Base-by-base conservation (phyloP, 2,113 vertebrate species). In the Hypomesus transpacificus region DNA sequence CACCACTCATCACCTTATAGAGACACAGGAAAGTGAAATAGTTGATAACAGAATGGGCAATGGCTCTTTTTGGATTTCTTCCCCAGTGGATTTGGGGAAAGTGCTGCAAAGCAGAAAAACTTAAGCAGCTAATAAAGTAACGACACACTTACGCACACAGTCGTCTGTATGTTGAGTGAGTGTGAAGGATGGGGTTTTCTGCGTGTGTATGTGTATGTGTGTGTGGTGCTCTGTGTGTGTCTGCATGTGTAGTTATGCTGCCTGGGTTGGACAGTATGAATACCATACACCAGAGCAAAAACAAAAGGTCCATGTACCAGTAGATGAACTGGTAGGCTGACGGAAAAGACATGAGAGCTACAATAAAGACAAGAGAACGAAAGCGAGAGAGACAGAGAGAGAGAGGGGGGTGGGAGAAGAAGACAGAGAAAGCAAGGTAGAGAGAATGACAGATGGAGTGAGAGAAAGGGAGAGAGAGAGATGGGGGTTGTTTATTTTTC, bases 361-460 rank as follows among this genome's bases (percentile, higher is more conserved):
- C 31, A 34, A 3, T 34, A 59, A 3, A 59, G 57, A 59, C 18
- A 59, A 59, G 57, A 59, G 57, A 59, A 16, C 0, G 57, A 59
- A 16, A 22, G 57, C 6, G 21, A 59, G 57, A 59, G 57, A 21
- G 57, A 59, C 4, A 24, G 57, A 59, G 0, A 9, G 57, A 59
- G 57, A 59, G 57, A 22, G 57, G 56, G 18, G 56, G n/a, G 56
- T n/a, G 56, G n/a, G 56, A 58, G 56, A 58, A n/a, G n/a, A n/a
- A 59, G 20, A 59, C 14, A 21, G 20, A 59, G 57, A 50, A 21
- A 62, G 28, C 17, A 24, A 34, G 28, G 17, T 5, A 65, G n/a
- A 65, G 62, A 65, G 62, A 46, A 24, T 16, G 61, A 34, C 26
- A 63, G 31, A 64, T 24, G 34, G 18, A 34, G 62, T 21, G 62